Conservation (phyloP, 1,140 invertebrate genomes). For the Trichogramma pretiosum region DNA sequence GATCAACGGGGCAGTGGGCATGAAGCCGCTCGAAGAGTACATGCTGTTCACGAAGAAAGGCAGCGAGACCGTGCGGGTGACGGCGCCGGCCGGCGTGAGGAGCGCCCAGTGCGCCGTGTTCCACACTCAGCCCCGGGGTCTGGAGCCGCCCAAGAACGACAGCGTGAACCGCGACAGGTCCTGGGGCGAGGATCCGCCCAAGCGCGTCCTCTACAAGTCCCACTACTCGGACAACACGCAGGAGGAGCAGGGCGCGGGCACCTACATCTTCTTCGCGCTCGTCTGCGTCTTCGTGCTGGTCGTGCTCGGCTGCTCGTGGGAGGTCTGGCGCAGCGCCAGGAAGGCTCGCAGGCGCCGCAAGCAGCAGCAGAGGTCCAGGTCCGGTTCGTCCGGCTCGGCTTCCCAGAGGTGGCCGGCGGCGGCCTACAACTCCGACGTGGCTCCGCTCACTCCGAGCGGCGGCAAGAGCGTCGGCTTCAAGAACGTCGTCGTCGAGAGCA, state of each 20-base stretch:
- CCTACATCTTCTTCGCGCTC: conserved; percentile 64
- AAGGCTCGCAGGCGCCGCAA: conserved; percentile 46
- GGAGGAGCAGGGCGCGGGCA: conserved; percentile 64
- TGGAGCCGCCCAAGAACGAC: conserved; percentile 56
- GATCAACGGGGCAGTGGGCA: conserved; percentile 61
- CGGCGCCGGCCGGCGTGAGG: conserved; percentile 71
- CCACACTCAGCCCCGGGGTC: conserved; percentile 49
- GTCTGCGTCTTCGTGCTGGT: conserved; percentile 60
- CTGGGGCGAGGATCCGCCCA: conserved; percentile 73
- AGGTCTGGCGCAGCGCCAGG: conserved; percentile 48
- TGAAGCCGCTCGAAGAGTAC: conserved; percentile 81
- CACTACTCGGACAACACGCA: conserved; percentile 59
- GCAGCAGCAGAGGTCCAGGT: conserved; percentile 37
- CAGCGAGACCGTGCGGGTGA: conserved; percentile 69
- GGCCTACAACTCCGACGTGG: conserved; percentile 28
- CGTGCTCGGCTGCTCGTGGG: conserved; percentile 54
- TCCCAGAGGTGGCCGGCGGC: conserved; percentile 39
- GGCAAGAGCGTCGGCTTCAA: conserved; percentile 38
- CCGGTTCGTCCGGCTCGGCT: conserved; percentile 25
- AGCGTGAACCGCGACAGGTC: conserved; percentile 62
- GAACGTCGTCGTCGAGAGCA: conserved; percentile 24
- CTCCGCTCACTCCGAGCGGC: conserved; percentile 10
- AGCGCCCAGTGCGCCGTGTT: conserved; percentile 76
- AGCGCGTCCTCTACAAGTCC: conserved; percentile 62
- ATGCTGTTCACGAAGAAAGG: conserved; percentile 77